phyloP scores from a whole-genome alignment of 2,113 vertebrate species.

The Cichladusa arquata region DNA sequence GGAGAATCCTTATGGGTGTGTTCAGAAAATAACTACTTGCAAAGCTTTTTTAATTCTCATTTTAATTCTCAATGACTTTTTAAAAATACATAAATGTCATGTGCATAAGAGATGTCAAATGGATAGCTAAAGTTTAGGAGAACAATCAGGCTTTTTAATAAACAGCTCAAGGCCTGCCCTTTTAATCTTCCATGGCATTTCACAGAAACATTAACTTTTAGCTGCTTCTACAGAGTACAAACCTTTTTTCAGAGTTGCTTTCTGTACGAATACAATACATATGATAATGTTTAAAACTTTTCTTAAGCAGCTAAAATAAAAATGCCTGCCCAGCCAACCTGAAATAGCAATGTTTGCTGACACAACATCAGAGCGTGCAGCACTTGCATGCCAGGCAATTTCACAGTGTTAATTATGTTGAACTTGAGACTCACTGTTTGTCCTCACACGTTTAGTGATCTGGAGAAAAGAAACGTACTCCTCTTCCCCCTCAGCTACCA shows the following conservation, averaged over 20 bases:
- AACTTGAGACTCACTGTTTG: neutral
- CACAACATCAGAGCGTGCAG: fast-evolving
- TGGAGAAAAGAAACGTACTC: neutral
- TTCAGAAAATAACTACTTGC: neutral
- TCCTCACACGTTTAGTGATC: neutral
- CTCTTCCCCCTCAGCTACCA: neutral
- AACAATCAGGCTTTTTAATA: neutral
- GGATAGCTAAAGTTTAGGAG: neutral
- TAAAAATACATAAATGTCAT: neutral
- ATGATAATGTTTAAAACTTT: neutral
- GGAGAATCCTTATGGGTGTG: neutral
- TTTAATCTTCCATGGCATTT: neutral
- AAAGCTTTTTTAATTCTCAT: neutral
- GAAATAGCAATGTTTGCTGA: neutral
- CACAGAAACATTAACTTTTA: neutral
- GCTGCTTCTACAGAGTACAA: neutral
- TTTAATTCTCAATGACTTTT: neutral
- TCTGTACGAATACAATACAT: neutral
- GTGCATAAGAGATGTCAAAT: neutral
- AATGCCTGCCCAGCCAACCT: fast-evolving
- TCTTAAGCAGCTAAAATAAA: neutral
- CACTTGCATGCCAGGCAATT: neutral
- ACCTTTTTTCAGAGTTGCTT: neutral
- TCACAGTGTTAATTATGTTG: fast-evolving
- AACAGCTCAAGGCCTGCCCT: neutral